Base-by-base conservation (phyloP, 1,140 invertebrate genomes). In the Drosophila chauvacae region DNA sequence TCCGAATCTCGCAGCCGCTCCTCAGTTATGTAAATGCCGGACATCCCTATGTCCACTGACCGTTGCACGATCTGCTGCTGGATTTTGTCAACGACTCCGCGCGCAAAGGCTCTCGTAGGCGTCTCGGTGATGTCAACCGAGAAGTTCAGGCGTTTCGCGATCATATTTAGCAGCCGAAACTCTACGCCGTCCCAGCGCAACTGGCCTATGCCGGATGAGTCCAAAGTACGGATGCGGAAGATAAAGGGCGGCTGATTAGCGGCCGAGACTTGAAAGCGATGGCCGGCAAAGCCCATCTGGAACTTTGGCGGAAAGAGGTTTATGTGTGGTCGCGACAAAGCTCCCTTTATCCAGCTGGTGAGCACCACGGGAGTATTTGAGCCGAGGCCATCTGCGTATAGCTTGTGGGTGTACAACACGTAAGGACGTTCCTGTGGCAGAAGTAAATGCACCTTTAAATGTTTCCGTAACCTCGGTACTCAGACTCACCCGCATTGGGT, bases 191-290 rank as follows among this genome's bases (percentile, higher is more conserved):
- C 95, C 90, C 90, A 92, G 11, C 73, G 57, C 42, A 90, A 58
- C 41, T 82, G 75, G 0, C 61, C 59, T 26, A 77, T 81, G 13
- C 92, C 85, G 9, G 62, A 53, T 7, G 73, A 68, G 50, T 90
- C 85, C 48, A 92, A 57, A 9, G 59, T 82, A 30, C 93, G 95
- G 94, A 93, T 95, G 91, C 94, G 94, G 77, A 96, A 94, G 14
- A 96, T 94, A 90, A 94, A 96, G 0, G 96, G 96, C 20, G 96
- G 95, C 74, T 95, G 95, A 92, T 96, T 93, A 14, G 94, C 94
- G 5, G 95, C 94, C 13, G 95, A 93, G 4, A 96, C 93, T 41
- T 94, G 91, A 81, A 96, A 95, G 48, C 95, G 93, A 82, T 96
- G 95, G n/a, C 96, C 95, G 33, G 95, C 94, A 80, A 96, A 96